A percentile compares a stretch with the other conserved stretches of the same genome.
phyloP scores from a whole-genome alignment of 2,797 vertebrate species.

The Hafferia zeledoni region DNA sequence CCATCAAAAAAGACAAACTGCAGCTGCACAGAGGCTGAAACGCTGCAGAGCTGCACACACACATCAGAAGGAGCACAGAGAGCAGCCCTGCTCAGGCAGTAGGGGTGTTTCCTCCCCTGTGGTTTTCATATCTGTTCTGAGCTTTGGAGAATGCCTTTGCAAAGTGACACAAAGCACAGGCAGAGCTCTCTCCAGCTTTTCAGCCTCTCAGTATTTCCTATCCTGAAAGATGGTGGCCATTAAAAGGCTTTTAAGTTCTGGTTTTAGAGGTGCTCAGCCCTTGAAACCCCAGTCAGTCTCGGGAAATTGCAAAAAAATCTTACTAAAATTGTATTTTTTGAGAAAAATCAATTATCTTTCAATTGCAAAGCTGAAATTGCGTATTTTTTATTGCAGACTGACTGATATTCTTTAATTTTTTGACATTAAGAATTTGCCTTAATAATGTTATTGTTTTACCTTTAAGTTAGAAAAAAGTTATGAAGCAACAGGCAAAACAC shows the following conservation, averaged over 20 bases:
- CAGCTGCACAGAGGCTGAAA: background rate
- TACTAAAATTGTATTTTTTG: background rate
- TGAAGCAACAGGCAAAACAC: background rate
- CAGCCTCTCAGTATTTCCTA: background rate
- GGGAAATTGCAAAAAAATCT: background rate
- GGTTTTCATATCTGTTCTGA: background rate
- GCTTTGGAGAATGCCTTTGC: background rate
- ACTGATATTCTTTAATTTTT: background rate
- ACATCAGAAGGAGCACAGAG: background rate
- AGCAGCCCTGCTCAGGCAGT: background rate
- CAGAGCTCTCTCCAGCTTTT: background rate
- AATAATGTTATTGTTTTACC: background rate
- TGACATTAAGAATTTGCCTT: background rate
- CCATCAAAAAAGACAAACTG: background rate
- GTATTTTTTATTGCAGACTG: background rate
- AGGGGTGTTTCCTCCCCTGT: rapidly evolving
- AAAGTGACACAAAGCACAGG: background rate
- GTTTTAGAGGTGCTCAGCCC: background rate
- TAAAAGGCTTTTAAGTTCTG: background rate
- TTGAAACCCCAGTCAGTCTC: background rate
- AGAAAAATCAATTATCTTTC: background rate
- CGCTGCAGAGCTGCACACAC: rapidly evolving
- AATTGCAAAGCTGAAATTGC: background rate
- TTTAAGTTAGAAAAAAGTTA: background rate
- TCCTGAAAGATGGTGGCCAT: background rate